Evolutionary conservation across 35 echinoderm and acorn worm genomes (phyloP), one percentile per base, ranked within the genome.

Genomic region (Holothuria glaberrima): DNA sequence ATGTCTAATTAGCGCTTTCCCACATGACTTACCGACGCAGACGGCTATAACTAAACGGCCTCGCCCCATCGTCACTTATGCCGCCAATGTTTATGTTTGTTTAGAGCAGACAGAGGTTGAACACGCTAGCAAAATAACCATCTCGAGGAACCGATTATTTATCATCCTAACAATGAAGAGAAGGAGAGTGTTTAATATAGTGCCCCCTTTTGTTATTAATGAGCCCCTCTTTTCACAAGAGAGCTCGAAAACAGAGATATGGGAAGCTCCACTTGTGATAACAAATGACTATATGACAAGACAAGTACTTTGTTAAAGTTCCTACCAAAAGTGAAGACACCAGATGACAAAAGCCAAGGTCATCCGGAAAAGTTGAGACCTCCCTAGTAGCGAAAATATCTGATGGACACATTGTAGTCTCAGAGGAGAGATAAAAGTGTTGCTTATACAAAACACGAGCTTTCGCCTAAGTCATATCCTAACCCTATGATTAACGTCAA

Each of bases 121-220:
- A 78, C 74, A 48, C 74, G 74, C 50, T 78, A 78, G 50, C 74
- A 78, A 78, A 78, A 78, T 78, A 78, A 78, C 74, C 44, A 78
- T 17, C 74, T 50, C 74, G 29, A 48, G 36, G 44, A 52, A 41
- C 44, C 27, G 74, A 78, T 78, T 78, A 78, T 78, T 78, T 78
- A 78, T 78, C 74, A 78, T 78, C 50, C 74, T 78, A 78, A 41
- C 74, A 78, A 48, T 21, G 44, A 24, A 50, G 38, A 17, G 25
- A 48, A 21, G 35, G 27, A 48, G 41, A 78, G 74, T 78, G 74
- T 78, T 78, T 78, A 48, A 78, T 41, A 75, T 78, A 78, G 41
- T 78, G 74, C 74, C 74, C 74, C 74, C 74, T 78, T 73, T 78
- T 78, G 74, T 78, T 78, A 78, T 78, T 78, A 78, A 78, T 78